Evolutionary conservation across 2,113 vertebrate genomes (phyloP), one percentile per base, ranked within the genome.

Genomic region (Lanius collurio): DNA sequence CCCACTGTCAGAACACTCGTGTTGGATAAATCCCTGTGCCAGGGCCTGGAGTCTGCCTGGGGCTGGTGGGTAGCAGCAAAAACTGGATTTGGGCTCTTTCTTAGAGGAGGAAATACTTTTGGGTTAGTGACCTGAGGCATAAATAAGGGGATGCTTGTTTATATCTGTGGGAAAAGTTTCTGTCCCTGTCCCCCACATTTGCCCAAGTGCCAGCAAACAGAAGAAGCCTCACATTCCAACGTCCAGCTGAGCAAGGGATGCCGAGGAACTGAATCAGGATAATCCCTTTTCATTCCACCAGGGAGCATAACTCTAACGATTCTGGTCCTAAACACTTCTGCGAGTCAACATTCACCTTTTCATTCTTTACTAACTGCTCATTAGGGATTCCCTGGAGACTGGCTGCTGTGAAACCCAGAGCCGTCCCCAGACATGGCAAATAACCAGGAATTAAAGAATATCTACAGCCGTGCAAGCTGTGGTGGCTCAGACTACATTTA

Each of bases 231-330:
- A 0, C 6, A 8, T 41, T 73, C 49, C 63, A 62, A 9, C 60
- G 3, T 7, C 17, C 31, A 28, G 30, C 35, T 35, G 21, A 93
- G 47, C 22, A 71, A 63, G 42, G 5, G 83, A 35, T 41, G 57
- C 44, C 37, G 41, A 92, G 76, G 76, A 70, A 33, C 24, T 1
- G 7, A 39, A 6, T 3, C 9, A 3, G 71, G 86, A 77, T 22
- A 69, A 94, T 95, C 53, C 89, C 75, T 42, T 83, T 76, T 76
- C 41, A 47, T 73, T 92, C 83, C 93, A 95, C 76, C 91, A 92
- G 83, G 68, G 86, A 95, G 91, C 83, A 89, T 4, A 77, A 65
- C 37, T 79, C 44, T 1, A 27, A 53, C 41, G 63, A 31, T 65
- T 86, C 17, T 73, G 62, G 35, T 85, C 56, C 44, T 22, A 15